Conservation (phyloP, 2,888 invertebrate species). For the Teleogryllus oceanicus region DNA sequence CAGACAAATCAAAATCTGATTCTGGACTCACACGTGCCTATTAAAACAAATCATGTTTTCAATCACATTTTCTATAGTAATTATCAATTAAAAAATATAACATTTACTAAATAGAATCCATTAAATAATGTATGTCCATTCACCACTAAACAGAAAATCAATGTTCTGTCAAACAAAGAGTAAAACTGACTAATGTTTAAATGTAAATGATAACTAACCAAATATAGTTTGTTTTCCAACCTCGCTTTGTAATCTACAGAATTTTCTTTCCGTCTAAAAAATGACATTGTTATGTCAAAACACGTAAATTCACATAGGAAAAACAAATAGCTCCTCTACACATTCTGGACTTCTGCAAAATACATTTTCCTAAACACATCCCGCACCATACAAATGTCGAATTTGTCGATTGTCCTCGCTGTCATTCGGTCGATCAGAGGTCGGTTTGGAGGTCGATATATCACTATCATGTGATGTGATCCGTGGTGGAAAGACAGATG, state of each 20-base stretch:
- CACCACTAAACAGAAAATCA: not conserved
- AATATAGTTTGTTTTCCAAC: slow-evolving; percentile 58
- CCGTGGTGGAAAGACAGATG: too few relatives aligned
- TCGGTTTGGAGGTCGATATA: too few relatives aligned
- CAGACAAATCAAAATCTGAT: slow-evolving; percentile 74
- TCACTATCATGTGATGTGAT: too few relatives aligned
- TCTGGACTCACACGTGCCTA: slow-evolving; percentile 77
- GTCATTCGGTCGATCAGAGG: too few relatives aligned
- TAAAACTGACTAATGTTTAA: not conserved
- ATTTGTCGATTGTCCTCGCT: too few relatives aligned
- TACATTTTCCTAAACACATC: too few relatives aligned
- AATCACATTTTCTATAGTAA: too few relatives aligned
- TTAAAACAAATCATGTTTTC: slow-evolving; percentile 37
- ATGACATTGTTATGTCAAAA: slow-evolving; percentile 28
- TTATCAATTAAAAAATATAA: slow-evolving; percentile 12
- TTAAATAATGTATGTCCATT: too few relatives aligned
- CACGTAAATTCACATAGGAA: too few relatives aligned
- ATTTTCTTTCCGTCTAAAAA: slow-evolving; percentile 41
- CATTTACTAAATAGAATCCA: not conserved
- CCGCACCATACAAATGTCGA: too few relatives aligned
- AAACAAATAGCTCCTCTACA: too few relatives aligned
- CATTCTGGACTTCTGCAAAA: too few relatives aligned
- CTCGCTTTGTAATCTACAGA: slow-evolving; percentile 55
- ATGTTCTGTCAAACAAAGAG: not conserved
- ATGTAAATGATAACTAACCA: slow-evolving; percentile 49